Evolutionary conservation across 2,888 invertebrate species (phyloP).

Genomic region (Drosophila flavopinicola): DNA sequence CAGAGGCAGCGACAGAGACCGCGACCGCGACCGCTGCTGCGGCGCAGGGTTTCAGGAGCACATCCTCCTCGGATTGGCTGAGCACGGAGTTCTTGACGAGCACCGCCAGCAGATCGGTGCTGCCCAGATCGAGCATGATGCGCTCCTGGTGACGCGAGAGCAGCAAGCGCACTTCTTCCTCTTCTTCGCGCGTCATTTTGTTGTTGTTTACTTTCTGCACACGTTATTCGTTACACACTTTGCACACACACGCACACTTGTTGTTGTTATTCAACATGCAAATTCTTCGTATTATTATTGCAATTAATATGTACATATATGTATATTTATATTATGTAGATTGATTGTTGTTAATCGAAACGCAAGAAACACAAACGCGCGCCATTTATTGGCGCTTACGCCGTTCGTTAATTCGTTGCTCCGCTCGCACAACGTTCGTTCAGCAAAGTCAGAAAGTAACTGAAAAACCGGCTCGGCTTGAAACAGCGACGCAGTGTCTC

Average conservation of each 20-base stretch:
- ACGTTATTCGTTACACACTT: conserved; percentile 43
- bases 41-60: conserved; percentile 77
- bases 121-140: conserved; percentile 87
- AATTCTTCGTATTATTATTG: conserved; percentile 39
- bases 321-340: conserved; percentile 23
- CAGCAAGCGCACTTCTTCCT: conserved; percentile 86
- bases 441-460: conserved; percentile 56
- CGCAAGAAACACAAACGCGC: conserved; percentile 62
- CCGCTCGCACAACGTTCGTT: conserved; percentile 61
- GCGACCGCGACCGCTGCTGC: too few species aligned
- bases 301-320: conserved; percentile 16
- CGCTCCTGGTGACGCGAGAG: conserved; percentile 87
- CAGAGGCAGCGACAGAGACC: too few species aligned
- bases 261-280: conserved; percentile 23
- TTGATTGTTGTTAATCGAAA: conserved; percentile 41
- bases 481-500: conserved; percentile 52
- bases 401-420: conserved; percentile 32
- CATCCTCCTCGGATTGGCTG: conserved; percentile 87
- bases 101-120: conserved; percentile 87
- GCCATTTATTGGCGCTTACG: conserved; percentile 63
- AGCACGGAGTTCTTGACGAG: conserved; percentile 88
- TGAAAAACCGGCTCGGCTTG: conserved; percentile 63
- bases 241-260: conserved; percentile 10
- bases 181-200: conserved; percentile 83
- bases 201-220: conserved; percentile 39